These are phyloP conservation scores for Villa cingulata DNA, from an alignment of 2,888 invertebrate genomes.

Conservation along the genomic window DNA sequence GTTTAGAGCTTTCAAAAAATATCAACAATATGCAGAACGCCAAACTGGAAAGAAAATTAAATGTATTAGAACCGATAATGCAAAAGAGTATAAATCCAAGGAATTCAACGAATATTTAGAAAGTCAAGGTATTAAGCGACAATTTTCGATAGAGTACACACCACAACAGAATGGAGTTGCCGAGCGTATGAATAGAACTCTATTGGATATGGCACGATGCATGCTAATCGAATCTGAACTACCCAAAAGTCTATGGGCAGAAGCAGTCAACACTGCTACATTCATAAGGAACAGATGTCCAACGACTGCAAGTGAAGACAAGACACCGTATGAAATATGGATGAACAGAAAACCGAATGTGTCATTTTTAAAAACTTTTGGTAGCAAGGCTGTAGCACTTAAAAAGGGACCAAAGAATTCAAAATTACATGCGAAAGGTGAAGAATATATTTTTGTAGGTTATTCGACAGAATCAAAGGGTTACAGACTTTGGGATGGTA, in stretches of 20 bases:
- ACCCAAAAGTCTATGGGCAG: too few species aligned
- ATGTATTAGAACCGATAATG: conserved; percentile 18
- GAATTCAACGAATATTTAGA: conserved; percentile 13
- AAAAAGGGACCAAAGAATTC: too few species aligned
- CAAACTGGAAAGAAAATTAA: conserved; percentile 15
- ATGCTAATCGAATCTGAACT: too few species aligned
- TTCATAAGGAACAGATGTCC: conserved; percentile 9
- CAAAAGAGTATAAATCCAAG: conserved; percentile 15
- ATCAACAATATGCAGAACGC: conserved; percentile 13
- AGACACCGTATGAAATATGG: conserved; percentile 9
- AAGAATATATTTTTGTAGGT: too few species aligned
- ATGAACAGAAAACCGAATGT: conserved; percentile 5
- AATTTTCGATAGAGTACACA: conserved; percentile 14
- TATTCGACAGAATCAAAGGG: too few species aligned
- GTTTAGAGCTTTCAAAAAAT: conserved; percentile 13
- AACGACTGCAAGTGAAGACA: background rate
- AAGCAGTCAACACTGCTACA: conserved; percentile 17
- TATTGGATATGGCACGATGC: too few species aligned
- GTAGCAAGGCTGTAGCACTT: conserved; percentile 5
- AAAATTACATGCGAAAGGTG: too few species aligned
- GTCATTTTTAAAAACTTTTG: conserved; percentile 5
- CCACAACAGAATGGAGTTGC: conserved; percentile 20
- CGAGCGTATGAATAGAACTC: too few species aligned
- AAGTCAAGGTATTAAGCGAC: conserved; percentile 15
- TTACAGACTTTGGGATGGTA: too few species aligned